phyloP scores from a whole-genome alignment of 2,113 vertebrate genomes.

The Lagopus muta region DNA sequence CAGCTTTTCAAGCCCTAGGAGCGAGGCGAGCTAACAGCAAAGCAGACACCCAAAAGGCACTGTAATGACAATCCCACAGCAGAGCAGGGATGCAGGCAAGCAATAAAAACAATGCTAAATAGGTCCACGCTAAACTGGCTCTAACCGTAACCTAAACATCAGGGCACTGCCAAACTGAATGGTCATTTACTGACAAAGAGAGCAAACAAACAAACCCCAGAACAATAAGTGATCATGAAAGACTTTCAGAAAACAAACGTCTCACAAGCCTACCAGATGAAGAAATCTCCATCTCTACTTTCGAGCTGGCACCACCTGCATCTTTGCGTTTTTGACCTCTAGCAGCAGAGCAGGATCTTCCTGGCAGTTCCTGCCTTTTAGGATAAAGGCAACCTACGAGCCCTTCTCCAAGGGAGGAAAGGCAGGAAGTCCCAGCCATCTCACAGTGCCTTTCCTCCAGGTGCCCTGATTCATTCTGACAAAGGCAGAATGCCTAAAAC shows the following conservation, averaged over 20 bases:
- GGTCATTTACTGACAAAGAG: conserved; percentile 3
- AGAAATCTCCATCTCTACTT: background rate
- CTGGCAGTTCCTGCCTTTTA: background rate
- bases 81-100: background rate
- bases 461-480: background rate
- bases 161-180: background rate
- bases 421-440: background rate
- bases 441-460: background rate
- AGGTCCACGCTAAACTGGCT: background rate
- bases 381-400: background rate
- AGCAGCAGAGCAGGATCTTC: background rate
- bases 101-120: conserved; percentile 28
- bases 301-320: background rate
- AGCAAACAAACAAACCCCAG: conserved; percentile 22
- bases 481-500: background rate
- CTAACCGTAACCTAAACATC: background rate
- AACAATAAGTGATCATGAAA: background rate
- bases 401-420: background rate
- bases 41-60: conserved; percentile 28
- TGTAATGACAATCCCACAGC: background rate
- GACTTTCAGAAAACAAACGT: background rate
- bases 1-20: conserved; percentile 38
- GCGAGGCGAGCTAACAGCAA: conserved; percentile 6
- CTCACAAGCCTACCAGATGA: background rate
- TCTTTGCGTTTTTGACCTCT: background rate